Conservation (phyloP, 2,113 vertebrate species). For the Pelecanus crispus region DNA sequence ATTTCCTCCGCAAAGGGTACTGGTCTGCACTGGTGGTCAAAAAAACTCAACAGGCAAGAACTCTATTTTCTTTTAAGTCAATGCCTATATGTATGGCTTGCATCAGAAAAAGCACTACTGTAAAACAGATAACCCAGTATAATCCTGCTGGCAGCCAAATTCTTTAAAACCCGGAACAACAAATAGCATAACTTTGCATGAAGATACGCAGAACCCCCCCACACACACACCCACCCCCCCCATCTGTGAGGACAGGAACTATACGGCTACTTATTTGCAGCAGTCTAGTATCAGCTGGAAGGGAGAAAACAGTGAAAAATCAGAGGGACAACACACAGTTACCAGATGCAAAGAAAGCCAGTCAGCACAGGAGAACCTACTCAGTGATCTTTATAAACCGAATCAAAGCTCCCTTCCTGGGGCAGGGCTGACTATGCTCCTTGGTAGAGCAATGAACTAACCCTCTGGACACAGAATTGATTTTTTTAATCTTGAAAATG, state of each 20-base stretch:
- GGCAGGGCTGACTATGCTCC: neutral
- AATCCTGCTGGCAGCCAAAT: neutral
- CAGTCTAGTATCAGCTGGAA: neutral
- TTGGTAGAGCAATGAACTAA: neutral
- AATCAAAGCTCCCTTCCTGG: neutral
- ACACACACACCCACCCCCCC: no score
- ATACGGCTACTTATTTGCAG: neutral
- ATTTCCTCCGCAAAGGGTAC: neutral
- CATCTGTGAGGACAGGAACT: neutral
- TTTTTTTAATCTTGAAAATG: neutral
- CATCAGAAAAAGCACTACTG: neutral
- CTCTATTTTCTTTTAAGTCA: neutral
- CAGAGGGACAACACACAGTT: neutral
- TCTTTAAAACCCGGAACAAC: neutral
- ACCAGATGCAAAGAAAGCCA: neutral
- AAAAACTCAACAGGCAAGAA: neutral
- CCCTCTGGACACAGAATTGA: neutral
- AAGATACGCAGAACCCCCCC: neutral
- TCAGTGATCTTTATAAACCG: neutral
- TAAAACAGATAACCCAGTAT: neutral
- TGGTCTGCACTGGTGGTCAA: neutral
- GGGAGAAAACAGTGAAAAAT: neutral
- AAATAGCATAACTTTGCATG: neutral
- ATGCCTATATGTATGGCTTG: neutral
- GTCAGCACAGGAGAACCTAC: neutral